Conservation (phyloP, 2,113 vertebrate species). For the Plotosus lineatus region DNA sequence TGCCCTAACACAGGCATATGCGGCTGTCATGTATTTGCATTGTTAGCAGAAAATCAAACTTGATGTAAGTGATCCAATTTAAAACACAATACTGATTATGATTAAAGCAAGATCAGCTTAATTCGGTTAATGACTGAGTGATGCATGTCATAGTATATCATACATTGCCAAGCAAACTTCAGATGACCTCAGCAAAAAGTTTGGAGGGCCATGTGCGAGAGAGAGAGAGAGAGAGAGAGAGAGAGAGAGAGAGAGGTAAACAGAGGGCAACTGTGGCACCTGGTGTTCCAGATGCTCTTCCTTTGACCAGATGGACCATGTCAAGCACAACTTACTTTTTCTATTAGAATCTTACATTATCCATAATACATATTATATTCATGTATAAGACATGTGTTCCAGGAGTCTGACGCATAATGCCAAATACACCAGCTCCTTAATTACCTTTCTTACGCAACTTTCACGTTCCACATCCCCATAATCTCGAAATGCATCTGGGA, state of each 20-base stretch:
- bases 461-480: not conserved
- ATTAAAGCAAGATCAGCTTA: not conserved
- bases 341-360: not conserved
- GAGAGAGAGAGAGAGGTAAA: too few species aligned
- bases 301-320: slow-evolving; percentile 72
- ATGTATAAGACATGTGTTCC: slow-evolving; percentile 19
- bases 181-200: slow-evolving; percentile 59
- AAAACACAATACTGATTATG: not conserved
- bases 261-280: slow-evolving; percentile 67
- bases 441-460: not conserved
- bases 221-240: slow-evolving; percentile 49
- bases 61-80: slow-evolving; percentile 1
- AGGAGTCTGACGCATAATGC: not conserved
- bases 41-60: not conserved
- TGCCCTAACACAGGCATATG: not conserved
- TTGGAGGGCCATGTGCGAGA: slow-evolving; percentile 61
- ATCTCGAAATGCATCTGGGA: not conserved
- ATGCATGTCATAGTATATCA: not conserved
- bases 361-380: not conserved
- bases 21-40: not conserved
- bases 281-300: slow-evolving; percentile 78
- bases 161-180: slow-evolving; percentile 3
- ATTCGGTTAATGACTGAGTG: not conserved
- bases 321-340: slow-evolving; percentile 31
- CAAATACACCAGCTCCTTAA: not conserved